Conservation (phyloP, 2,797 vertebrate species). For the Rachycentron canadum region DNA sequence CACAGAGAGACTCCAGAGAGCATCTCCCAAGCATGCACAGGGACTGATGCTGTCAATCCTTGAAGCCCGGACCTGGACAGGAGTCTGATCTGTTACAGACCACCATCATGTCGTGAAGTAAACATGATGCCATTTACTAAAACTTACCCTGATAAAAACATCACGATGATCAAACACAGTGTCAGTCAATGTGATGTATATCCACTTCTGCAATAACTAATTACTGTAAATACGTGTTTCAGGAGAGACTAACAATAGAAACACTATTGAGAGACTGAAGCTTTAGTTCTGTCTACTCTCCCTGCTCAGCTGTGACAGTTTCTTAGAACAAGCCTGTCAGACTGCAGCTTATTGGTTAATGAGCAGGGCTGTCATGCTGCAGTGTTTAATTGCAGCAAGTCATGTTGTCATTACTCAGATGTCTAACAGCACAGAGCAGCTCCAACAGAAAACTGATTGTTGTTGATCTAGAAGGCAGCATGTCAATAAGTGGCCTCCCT, state of each 20-base stretch:
- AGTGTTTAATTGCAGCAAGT: conserved; percentile 60
- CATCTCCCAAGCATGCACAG: too few relatives aligned
- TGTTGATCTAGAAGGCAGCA: conserved; percentile 75
- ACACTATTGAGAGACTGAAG: neutral
- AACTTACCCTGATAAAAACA: too few relatives aligned
- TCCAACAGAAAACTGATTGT: conserved; percentile 66
- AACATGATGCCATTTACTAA: too few relatives aligned
- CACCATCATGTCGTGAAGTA: too few relatives aligned
- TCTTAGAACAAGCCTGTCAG: conserved; percentile 49
- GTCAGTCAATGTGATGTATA: too few relatives aligned
- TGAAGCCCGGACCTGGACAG: too few relatives aligned
- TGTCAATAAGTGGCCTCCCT: conserved; percentile 72
- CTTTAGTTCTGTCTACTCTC: neutral
- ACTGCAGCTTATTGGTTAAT: conserved; percentile 58
- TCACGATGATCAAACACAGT: too few relatives aligned
- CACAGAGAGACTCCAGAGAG: too few relatives aligned
- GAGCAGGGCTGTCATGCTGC: conserved; percentile 32
- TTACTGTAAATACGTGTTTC: neutral
- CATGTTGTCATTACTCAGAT: conserved; percentile 74
- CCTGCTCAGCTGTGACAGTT: conserved; percentile 29
- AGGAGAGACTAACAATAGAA: neutral
- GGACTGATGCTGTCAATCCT: too few relatives aligned
- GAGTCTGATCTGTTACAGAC: too few relatives aligned
- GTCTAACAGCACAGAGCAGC: conserved; percentile 47
- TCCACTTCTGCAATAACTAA: neutral